Evolutionary conservation across 1,140 invertebrate genomes (phyloP).

Genomic region (Leptinotarsa texana): DNA sequence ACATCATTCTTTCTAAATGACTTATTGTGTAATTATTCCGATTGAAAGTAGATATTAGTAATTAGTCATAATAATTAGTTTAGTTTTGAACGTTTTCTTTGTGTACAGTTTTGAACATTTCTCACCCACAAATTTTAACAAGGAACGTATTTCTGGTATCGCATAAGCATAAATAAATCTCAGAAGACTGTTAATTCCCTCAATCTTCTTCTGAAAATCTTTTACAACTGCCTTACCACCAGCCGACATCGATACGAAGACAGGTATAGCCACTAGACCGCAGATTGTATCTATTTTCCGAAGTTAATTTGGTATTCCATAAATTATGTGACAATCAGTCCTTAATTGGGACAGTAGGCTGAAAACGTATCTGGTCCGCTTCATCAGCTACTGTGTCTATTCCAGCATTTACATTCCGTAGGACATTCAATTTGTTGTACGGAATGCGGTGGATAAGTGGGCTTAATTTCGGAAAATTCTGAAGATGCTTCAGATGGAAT

Average conservation of each 20-base stretch:
- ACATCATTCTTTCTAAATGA: too few species aligned
- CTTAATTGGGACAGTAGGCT: slow-evolving; percentile 19
- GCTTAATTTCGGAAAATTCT: not conserved
- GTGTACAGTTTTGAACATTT: too few species aligned
- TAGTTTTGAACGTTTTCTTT: too few species aligned
- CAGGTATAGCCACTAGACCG: slow-evolving; percentile 5
- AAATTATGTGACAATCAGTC: slow-evolving; percentile 21
- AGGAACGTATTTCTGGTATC: not conserved
- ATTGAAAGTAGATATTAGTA: too few species aligned
- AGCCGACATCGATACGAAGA: not conserved
- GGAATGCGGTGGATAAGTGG: not conserved
- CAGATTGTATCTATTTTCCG: slow-evolving; percentile 17
- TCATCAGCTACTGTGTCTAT: slow-evolving; percentile 25
- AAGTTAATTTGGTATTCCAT: slow-evolving; percentile 24
- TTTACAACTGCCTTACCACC: not conserved
- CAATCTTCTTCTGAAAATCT: slow-evolving; percentile 1
- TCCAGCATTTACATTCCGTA: slow-evolving; percentile 20
- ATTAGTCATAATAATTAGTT: too few species aligned
- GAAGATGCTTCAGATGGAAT: not conserved
- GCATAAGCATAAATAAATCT: slow-evolving; percentile 3
- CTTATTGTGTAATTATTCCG: too few species aligned
- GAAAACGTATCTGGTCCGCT: slow-evolving; percentile 23
- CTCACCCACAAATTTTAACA: not conserved
- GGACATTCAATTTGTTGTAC: slow-evolving; percentile 17
- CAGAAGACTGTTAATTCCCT: not conserved